A percentile compares a stretch with the other conserved stretches of the same genome.
Conservation (phyloP, 2,888 invertebrate species). For the Pristionchus japonicus region DNA sequence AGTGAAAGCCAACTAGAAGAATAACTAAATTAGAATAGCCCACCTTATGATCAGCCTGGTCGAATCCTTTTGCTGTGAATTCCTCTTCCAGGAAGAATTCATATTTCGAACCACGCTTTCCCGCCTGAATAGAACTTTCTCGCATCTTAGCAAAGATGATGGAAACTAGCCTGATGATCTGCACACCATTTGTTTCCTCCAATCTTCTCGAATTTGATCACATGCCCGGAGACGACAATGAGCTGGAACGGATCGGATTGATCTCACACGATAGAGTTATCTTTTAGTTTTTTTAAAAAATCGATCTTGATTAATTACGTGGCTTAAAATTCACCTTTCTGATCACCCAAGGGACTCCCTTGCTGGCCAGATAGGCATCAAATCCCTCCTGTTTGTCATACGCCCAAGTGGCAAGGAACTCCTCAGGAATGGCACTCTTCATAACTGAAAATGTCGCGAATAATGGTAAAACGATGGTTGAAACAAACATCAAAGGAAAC, state of each 20-base stretch:
- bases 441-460: neutral
- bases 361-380: slow-evolving; percentile 27
- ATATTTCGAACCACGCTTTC: neutral
- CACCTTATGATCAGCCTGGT: slow-evolving; percentile 26
- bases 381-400: slow-evolving; percentile 40
- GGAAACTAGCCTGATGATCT: neutral
- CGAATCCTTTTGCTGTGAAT: slow-evolving; percentile 19
- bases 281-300: too few species aligned
- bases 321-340: neutral
- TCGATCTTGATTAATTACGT: neutral
- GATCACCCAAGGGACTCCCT: slow-evolving; percentile 38
- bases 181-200: slow-evolving; percentile 16
- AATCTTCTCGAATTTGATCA: slow-evolving; percentile 21
- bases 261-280: neutral
- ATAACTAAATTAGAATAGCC: too few species aligned
- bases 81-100: slow-evolving; percentile 9
- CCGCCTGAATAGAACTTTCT: neutral
- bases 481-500: too few species aligned
- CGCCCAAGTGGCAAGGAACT: neutral
- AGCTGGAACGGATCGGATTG: neutral
- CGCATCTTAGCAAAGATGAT: neutral
- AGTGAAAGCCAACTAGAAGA: too few species aligned
- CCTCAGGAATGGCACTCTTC: neutral
- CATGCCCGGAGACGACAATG: slow-evolving; percentile 24
- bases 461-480: too few species aligned